Evolutionary conservation across 2,113 vertebrate species (phyloP), one percentile per base, ranked within the genome.

Genomic region (Cariama cristata): DNA sequence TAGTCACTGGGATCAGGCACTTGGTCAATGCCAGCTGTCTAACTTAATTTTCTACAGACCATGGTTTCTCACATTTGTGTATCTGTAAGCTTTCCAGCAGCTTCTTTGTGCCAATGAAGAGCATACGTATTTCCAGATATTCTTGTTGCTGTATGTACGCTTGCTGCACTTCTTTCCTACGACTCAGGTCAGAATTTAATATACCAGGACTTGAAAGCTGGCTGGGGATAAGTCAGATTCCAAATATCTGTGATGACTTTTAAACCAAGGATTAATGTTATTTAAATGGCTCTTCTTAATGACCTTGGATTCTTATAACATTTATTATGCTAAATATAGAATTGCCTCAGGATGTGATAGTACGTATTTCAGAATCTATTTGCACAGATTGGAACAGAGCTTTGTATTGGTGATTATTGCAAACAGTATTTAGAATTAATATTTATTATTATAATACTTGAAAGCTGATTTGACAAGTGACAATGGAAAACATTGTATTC

Each of bases 11-110:
- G 93, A 97, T 96, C 83, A 97, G 80, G 87, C 55, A 50, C 50
- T 97, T 96, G 95, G 93, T 97, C 96, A 98, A 73, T 94, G 74
- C 95, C 86, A 98, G 89, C 74, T 97, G 85, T 97, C 97, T 94
- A 91, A 97, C 90, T 97, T 94, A 96, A 98, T 98, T 98, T 98
- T 96, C 92, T 94, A 88, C 93, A 96, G 96, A 94, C 64, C 68
- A 67, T 90, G 93, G 72, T 96, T 98, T 81, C 93, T 94, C 76
- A 94, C 52, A 96, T 95, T 97, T 96, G 77, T 85, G 92, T 53
- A 96, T 97, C 92, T 97, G 97, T 98, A 98, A 96, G 93, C 88
- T 97, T 98, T 98, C 96, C 97, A 98, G 93, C 88, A 96, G 55
- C 79, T 91, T 74, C 86, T 97, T 94, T 96, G 93, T 97, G 97